Evolutionary conservation across 2,113 vertebrate genomes (phyloP).

Genomic region (Delphinus delphis): DNA sequence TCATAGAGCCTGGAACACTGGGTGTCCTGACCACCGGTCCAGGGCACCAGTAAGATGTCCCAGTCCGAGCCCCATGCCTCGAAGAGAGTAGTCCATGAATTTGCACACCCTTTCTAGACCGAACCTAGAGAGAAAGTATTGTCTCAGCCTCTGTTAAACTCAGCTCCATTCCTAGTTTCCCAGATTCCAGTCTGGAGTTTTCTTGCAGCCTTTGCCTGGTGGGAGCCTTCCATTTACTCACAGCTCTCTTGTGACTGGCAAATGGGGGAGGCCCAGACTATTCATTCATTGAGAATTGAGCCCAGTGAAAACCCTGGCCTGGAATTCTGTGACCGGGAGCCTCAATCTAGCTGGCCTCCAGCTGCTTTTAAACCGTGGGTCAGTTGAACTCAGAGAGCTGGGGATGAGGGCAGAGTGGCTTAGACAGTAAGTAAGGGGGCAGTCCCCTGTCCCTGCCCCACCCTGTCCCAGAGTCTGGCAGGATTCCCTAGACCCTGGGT

Average conservation of each 20-base stretch:
- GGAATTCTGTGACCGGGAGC: not conserved
- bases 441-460: not conserved
- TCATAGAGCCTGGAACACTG: not conserved
- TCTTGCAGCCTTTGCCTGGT: slow-evolving; percentile 8
- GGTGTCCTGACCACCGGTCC: not conserved
- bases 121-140: not conserved
- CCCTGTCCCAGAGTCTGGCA: not conserved
- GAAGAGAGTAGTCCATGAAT: not conserved
- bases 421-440: not conserved
- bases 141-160: not conserved
- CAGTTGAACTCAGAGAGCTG: not conserved
- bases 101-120: not conserved
- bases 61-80: not conserved
- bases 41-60: not conserved
- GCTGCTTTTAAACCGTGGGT: not conserved
- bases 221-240: not conserved
- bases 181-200: not conserved
- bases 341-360: not conserved
- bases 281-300: slow-evolving; percentile 58
- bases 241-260: not conserved
- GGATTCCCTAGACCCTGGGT: not conserved
- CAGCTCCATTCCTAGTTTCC: not conserved
- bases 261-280: not conserved
- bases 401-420: not conserved
- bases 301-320: not conserved